Conservation (phyloP, 35 echinoderm and acorn worm genomes). For the Strongylocentrotus purpuratus region DNA sequence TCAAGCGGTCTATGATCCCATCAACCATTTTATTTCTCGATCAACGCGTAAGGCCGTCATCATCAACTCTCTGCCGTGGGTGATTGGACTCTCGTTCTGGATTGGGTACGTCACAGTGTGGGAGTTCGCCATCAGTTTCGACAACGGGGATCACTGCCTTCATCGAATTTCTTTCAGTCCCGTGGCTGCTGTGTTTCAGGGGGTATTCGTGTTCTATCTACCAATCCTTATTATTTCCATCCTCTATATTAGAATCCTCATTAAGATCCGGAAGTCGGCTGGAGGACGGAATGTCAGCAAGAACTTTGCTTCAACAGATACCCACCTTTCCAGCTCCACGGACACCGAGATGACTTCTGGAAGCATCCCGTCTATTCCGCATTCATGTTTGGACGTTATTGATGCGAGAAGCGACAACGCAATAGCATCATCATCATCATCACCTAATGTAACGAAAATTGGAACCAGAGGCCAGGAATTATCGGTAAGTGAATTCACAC, state of each 20-base stretch:
- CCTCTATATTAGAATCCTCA: neutral
- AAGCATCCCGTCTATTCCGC: neutral
- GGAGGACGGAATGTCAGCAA: neutral
- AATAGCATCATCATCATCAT: neutral
- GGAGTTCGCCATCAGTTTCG: neutral
- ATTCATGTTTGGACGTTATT: neutral
- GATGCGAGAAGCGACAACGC: neutral
- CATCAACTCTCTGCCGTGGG: constrained; percentile 27
- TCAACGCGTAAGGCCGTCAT: constrained; percentile 26
- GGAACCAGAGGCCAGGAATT: neutral
- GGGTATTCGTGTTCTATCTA: neutral
- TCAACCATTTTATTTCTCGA: constrained; percentile 34
- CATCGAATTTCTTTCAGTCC: neutral
- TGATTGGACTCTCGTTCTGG: neutral
- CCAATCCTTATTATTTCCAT: neutral
- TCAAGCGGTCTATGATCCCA: constrained; percentile 39
- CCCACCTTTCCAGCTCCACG: neutral
- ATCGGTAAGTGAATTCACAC: neutral
- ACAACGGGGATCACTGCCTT: constrained; percentile 12
- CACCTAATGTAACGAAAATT: neutral
- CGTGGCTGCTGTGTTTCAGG: neutral
- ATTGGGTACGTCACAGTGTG: neutral
- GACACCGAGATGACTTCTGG: neutral
- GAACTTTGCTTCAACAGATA: neutral
- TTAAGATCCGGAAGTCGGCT: neutral